Conservation (phyloP, 2,888 invertebrate species). For the Ectobius pallidus region DNA sequence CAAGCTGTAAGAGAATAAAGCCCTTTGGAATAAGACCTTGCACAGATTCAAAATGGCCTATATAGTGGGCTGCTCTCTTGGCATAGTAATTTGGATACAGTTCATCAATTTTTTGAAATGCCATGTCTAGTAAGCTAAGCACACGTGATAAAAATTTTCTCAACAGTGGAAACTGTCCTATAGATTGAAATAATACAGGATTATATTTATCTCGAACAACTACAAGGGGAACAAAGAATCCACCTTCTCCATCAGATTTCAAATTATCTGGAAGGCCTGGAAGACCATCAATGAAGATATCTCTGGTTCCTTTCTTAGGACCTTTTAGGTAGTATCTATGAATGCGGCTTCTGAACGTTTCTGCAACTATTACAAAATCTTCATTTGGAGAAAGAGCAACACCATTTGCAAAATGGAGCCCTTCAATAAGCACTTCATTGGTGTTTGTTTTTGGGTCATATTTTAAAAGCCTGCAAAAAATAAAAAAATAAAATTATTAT, state of each 20-base stretch:
- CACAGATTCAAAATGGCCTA: conserved; percentile 68
- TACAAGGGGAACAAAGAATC: conserved; percentile 69
- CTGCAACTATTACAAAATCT: conserved; percentile 80
- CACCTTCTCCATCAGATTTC: conserved; percentile 63
- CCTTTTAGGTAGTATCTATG: conserved; percentile 77
- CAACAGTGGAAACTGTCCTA: conserved; percentile 66
- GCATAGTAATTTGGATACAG: conserved; percentile 70
- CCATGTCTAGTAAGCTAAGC: conserved; percentile 64
- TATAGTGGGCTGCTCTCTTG: conserved; percentile 64
- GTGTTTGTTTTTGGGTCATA: conserved; percentile 79
- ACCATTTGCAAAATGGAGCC: conserved; percentile 89
- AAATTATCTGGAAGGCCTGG: conserved; percentile 78
- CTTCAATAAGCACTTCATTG: conserved; percentile 75
- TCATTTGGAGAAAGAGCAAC: conserved; percentile 80
- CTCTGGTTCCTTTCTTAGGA: conserved; percentile 75
- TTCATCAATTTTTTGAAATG: conserved; percentile 66
- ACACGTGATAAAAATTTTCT: conserved; percentile 70
- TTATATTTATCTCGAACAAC: conserved; percentile 61
- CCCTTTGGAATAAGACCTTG: conserved; percentile 55
- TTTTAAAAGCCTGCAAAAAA: conserved; percentile 71
- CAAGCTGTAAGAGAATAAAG: conserved; percentile 67
- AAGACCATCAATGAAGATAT: conserved; percentile 80
- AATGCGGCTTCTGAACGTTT: conserved; percentile 71
- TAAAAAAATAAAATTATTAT: no score
- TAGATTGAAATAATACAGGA: conserved; percentile 61